Conservation (phyloP, 92 coral and sea anemone species). For the Parazoanthus swiftii region DNA sequence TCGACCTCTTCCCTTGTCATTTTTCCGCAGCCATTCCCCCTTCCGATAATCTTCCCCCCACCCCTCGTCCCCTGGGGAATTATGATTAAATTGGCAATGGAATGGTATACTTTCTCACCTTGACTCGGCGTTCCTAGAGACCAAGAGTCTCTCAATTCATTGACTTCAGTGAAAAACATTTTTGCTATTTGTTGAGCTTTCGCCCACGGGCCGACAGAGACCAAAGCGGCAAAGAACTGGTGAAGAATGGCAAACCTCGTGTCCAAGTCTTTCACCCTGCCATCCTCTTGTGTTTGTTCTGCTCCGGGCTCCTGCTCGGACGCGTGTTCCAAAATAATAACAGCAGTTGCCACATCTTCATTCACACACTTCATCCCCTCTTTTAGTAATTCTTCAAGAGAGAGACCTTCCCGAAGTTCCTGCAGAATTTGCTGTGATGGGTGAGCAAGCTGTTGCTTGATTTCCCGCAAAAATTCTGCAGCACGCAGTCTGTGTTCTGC, state of each 20-base stretch:
- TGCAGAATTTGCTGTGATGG: conserved; percentile 34
- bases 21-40: too few species aligned
- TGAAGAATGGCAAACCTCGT: conserved; percentile 29
- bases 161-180: conserved; percentile 40
- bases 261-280: neutral
- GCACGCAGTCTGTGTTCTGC: conserved; percentile 16
- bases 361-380: conserved; percentile 27
- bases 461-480: neutral
- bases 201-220: conserved; percentile 51
- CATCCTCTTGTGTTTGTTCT: neutral
- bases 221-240: conserved; percentile 43
- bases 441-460: conserved; percentile 12
- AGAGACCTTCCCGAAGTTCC: neutral
- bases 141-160: neutral
- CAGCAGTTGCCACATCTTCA: conserved; percentile 45
- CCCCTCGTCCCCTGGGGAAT: too few species aligned
- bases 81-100: too few species aligned
- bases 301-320: neutral
- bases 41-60: too few species aligned
- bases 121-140: neutral
- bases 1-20: too few species aligned
- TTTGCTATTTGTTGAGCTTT: conserved; percentile 48
- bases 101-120: conserved; percentile 8
- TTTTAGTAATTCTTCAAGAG: neutral
- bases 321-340: conserved; percentile 48